Evolutionary conservation across 30 jellyfish, hydroid and myxozoan genomes (phyloP).

Genomic region (Rhopilema esculentum): DNA sequence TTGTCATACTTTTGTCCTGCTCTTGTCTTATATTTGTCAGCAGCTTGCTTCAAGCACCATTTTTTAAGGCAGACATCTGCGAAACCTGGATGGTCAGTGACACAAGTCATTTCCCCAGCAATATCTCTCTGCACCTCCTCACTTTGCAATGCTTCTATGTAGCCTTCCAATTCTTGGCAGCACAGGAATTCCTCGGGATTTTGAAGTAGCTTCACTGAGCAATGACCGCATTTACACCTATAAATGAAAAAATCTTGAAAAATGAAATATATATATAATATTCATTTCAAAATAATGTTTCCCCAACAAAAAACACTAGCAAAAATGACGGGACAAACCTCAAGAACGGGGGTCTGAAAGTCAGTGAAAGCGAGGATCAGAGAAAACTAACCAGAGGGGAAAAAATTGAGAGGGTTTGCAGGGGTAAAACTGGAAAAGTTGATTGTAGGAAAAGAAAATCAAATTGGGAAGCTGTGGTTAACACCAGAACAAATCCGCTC

Average conservation of each 20-base stretch:
- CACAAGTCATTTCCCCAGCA: background rate
- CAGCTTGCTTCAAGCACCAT: constrained; percentile 1
- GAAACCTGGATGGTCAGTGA: constrained; percentile 37
- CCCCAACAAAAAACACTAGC: background rate
- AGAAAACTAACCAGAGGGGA: too few relatives aligned
- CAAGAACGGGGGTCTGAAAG: background rate
- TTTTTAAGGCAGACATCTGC: constrained; percentile 18
- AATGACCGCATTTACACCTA: constrained; percentile 38
- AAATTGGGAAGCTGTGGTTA: too few relatives aligned
- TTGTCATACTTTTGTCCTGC: constrained; percentile 18
- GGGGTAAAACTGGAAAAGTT: too few relatives aligned
- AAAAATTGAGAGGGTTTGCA: too few relatives aligned
- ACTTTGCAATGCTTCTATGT: constrained; percentile 12
- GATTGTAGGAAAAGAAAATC: too few relatives aligned
- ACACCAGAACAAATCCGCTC: too few relatives aligned
- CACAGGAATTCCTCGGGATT: constrained; percentile 16
- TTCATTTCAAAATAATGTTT: background rate
- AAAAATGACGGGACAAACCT: background rate
- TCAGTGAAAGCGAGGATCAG: background rate
- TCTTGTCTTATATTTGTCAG: constrained; percentile 22
- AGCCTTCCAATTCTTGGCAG: constrained; percentile 32
- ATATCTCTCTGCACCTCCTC: constrained; percentile 20
- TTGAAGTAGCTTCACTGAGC: constrained; percentile 22
- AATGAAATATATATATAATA: constrained; percentile 1
- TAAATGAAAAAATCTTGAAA: background rate